Evolutionary conservation across 2,113 vertebrate species (phyloP), one percentile per base, ranked within the genome.

Genomic region (Peromyscus maniculatus): DNA sequence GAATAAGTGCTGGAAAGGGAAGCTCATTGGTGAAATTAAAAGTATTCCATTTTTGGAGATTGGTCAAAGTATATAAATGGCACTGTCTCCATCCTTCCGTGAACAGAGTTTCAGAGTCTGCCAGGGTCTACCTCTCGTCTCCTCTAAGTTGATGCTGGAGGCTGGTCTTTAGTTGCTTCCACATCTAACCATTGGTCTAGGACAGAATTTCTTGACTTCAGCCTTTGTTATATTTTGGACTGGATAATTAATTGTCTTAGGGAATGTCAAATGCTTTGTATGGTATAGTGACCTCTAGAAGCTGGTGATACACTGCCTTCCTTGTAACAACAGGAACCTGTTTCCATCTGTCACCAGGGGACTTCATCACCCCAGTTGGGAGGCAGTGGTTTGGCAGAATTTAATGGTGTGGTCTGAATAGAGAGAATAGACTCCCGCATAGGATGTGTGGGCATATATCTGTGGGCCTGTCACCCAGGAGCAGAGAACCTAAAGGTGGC

Each of bases 61-160:
- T 86, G 82, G 59, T 89, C 91, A 86, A 79, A 74, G 84, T 52
- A 75, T 28, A 28, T 33, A 71, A 93, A 93, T 89, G 87, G 33
- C 67, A n/a, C 7, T 24, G 21, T 93, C 77, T 86, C 49, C 19
- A 62, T 11, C 7, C 43, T 67, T 79, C 4, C 46, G n/a, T 49
- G 46, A 75, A 39, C 26, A 64, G 72, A 55, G 28, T 84, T 93
- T 93, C 33, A 94, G 72, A 96, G 75, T 83, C 74, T 91, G 59
- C n/a, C 28, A 74, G 69, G 39, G 15, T 49, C 72, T 88, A 22
- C 31, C 31, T 2, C 13, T 24, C 69, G 4, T 46, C 6, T 19
- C 6, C 10, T 88, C 89, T 39, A 55, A 26, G 12, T n/a, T 66
- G 55, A 71, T 67, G 36, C 24, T 75, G 78, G 80, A 92, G 31